These are phyloP conservation scores for Spilarctia lutea DNA, from an alignment of 2,888 invertebrate species.

Conservation along the genomic window DNA sequence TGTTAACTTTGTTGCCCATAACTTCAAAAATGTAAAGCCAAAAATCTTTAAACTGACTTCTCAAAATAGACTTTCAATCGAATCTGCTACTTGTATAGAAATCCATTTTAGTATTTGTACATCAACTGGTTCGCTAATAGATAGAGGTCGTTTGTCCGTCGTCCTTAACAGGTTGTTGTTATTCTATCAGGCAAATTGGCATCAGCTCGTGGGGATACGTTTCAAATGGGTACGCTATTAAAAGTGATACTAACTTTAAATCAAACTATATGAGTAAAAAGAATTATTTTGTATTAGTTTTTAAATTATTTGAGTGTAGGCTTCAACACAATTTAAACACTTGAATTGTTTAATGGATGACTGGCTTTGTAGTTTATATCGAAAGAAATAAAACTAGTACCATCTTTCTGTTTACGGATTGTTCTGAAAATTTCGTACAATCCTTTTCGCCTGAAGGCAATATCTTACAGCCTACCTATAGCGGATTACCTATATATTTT, in stretches of 20 bases:
- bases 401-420: no score
- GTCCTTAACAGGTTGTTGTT: constrained; percentile 28
- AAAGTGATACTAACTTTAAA: constrained; percentile 1
- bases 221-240: constrained; percentile 17
- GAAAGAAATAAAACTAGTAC: no score
- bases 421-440: no score
- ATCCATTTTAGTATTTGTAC: neutral
- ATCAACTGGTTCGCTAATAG: constrained; percentile 9
- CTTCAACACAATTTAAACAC: no score
- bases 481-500: neutral
- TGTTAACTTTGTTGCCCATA: no score
- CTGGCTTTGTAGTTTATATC: no score
- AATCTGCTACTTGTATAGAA: neutral
- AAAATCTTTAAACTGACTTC: neutral
- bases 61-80: neutral
- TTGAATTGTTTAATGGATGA: no score
- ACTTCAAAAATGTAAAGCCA: no score
- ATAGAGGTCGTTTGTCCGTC: constrained; percentile 11
- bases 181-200: constrained; percentile 34
- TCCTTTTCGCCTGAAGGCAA: no score
- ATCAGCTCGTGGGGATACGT: constrained; percentile 20
- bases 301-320: no score
- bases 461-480: no score
- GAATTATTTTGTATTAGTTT: neutral
- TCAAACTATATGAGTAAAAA: neutral